Base-by-base conservation (phyloP, 2,888 invertebrate genomes). In the Drosophila neutralis region DNA sequence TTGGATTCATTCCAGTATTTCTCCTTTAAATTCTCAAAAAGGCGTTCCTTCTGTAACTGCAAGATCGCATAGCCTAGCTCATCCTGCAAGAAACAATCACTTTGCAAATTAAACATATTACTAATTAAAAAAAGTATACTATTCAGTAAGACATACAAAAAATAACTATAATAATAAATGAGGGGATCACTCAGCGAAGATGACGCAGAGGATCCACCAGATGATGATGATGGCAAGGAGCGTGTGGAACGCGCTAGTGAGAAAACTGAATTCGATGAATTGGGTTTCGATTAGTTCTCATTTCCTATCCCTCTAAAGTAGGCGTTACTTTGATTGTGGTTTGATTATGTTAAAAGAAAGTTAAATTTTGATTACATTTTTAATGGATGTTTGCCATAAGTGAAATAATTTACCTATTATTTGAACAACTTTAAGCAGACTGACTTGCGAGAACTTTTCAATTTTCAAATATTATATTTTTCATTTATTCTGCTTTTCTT, bases 1-100 rank as follows among this genome's bases (percentile, higher is more conserved):
- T 94, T 93, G 0, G 97, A 95, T 76, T 95, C 94, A 89, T 98
- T 98, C 98, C 98, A 98, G 90, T 97, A 98, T 93, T 96, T 97
- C 0, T 95, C 94, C 49, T 95, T 95, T 2, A 98, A 93, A 31
- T 94, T 94, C 89, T 98, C 98, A 85, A 98, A 95, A 84, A 96
- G 97, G 56, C 98, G 94, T 83, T 97, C 96, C 87, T 97, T 98
- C 93, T 98, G 98, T 63, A 98, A 93, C 85, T 96, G 96, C 56
- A 98, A 93, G 75, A 98, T 95, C 0, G 94, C 94, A 38, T 94
- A 93, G 38, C 94, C 94, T 35, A 95, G 78, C 82, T 95, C 94
- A 74, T 95, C 95, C 92, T 93, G 31, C 31, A 42, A 61, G 72
- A 13, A 58, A 38, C 33, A 59, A 15, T 53, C 24, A 35, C 8